phyloP scores from a whole-genome alignment of 1,140 invertebrate species.

The Hylaeus volcanicus region DNA sequence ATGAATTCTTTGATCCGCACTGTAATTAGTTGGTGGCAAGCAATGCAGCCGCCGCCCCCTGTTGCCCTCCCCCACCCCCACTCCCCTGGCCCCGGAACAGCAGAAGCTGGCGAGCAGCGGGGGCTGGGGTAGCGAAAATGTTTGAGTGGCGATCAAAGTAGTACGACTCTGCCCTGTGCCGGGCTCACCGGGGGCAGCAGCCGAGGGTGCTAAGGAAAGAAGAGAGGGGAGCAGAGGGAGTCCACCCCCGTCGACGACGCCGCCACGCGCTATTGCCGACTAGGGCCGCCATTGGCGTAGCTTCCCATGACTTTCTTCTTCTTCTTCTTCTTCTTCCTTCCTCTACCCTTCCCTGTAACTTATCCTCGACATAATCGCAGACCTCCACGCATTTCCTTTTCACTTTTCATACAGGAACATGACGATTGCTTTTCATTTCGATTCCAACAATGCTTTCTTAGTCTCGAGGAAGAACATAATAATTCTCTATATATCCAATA shows the following conservation, averaged over 20 bases:
- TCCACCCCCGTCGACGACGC: constrained; percentile 40
- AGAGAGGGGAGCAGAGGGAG: constrained; percentile 17
- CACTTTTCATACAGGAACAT: too few relatives aligned
- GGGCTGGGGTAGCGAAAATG: constrained; percentile 74
- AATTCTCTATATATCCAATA: too few relatives aligned
- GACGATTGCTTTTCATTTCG: too few relatives aligned
- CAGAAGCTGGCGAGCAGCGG: constrained; percentile 37
- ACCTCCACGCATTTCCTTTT: too few relatives aligned
- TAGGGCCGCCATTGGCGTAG: constrained; percentile 41
- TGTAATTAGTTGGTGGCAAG: constrained; percentile 79
- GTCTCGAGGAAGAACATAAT: too few relatives aligned
- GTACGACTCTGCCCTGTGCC: constrained; percentile 68
- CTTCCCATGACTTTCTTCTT: background rate
- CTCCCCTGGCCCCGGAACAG: constrained; percentile 21
- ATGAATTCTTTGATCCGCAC: constrained; percentile 79
- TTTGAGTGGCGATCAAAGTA: constrained; percentile 80
- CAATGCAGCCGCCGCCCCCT: constrained; percentile 38
- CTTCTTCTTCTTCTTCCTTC: background rate
- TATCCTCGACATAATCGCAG: too few relatives aligned
- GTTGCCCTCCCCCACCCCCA: constrained; percentile 23
- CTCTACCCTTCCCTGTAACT: too few relatives aligned
- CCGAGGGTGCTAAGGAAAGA: constrained; percentile 49
- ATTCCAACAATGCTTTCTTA: too few relatives aligned
- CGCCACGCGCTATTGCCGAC: constrained; percentile 31
- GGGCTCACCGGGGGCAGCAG: constrained; percentile 41